Base-by-base conservation (phyloP, 2,113 vertebrate species). In the Phocoena phocoena region DNA sequence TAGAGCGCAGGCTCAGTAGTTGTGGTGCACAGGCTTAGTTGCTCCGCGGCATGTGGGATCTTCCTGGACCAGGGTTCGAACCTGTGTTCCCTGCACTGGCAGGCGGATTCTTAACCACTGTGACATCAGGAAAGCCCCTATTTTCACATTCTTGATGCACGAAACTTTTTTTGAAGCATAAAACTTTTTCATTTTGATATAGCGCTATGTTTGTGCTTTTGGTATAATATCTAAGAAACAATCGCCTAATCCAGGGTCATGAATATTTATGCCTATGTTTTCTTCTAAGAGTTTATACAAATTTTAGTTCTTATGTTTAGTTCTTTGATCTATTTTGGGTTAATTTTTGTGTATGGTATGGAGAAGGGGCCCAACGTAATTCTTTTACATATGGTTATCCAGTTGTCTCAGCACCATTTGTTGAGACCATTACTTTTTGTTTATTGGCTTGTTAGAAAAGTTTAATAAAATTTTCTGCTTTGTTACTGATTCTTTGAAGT, bases 401-500 rank as follows among this genome's bases (percentile, higher is more conserved):
- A 50, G 20, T 73, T 76, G 44, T 38, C 11, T 20, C 41, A 63
- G 53, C 38, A 60, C 47, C 9, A 12, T 68, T 94, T 73, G 25
- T 90, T 90, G 74, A 94, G 88, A 91, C 58, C 13, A 28, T 50
- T 81, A 82, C 15, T 9, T 76, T 74, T 91, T 71, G 76, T 88
- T 90, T 90, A 70, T 83, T 82, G 67, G 4, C 20, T 95, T 93
- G 21, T 82, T 93, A 62, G 28, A 73, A 91, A 92, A 82, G 31
- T 47, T 77, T 63, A 88, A 79, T 87, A 73, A 77, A 76, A n/a
- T 68, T 93, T 85, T 79, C 36, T 92, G 50, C 71, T 81, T 93
- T 92, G 26, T 95, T 77, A 76, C 20, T 86, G 76, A 58, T 92
- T 88, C 33, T 90, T 53, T 3, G 15, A 67, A 41, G 17, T 88